These are phyloP conservation scores for Zonotrichia leucophrys DNA, from an alignment of 2,113 vertebrate genomes.

Conservation along the genomic window DNA sequence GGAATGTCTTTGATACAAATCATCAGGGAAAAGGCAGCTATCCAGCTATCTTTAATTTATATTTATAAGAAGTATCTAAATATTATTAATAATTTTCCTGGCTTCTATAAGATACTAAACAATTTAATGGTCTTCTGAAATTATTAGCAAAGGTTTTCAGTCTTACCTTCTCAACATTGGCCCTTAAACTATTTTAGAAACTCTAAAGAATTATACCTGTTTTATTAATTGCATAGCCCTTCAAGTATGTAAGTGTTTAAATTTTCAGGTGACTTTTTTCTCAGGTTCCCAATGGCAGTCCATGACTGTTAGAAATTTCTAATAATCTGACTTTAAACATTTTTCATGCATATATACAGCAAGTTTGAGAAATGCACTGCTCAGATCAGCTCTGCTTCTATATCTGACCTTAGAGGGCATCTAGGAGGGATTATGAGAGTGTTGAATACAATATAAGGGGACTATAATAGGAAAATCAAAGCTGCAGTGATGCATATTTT, in stretches of 20 bases:
- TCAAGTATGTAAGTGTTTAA: background rate
- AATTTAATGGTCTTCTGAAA: background rate
- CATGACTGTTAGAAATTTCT: background rate
- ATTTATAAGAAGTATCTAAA: background rate
- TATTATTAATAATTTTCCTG: background rate
- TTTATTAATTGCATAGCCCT: background rate
- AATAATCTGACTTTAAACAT: background rate
- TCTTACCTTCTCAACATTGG: background rate
- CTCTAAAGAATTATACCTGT: background rate
- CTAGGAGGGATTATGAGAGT: background rate
- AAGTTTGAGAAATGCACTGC: background rate
- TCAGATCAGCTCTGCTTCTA: background rate
- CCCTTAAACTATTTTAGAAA: background rate
- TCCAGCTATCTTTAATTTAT: background rate
- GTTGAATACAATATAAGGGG: background rate
- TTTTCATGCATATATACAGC: background rate
- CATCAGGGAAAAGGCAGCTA: background rate
- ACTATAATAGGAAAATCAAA: background rate
- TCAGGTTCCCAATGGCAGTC: background rate
- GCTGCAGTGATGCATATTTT: background rate
- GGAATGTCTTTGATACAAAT: background rate
- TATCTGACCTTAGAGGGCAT: background rate
- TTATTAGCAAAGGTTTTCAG: background rate
- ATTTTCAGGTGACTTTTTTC: background rate
- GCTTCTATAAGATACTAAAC: background rate